Evolutionary conservation across 2,888 invertebrate genomes (phyloP).

Genomic region (Pollenia griseotomentosa): DNA sequence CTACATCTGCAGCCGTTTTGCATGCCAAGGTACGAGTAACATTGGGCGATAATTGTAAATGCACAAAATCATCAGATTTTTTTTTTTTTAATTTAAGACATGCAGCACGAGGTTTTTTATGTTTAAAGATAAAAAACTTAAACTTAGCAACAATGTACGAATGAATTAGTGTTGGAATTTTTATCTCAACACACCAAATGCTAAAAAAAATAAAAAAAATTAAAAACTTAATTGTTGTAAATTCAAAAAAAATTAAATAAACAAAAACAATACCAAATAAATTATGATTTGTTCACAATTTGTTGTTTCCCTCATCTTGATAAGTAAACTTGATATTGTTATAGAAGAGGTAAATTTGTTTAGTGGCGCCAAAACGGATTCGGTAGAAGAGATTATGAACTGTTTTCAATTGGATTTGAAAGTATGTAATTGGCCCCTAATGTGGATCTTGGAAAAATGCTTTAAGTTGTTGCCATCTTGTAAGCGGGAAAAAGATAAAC

Average conservation of each 20-base stretch:
- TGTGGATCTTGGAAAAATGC: too few species aligned
- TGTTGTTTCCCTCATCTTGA: neutral
- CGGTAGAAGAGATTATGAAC: too few species aligned
- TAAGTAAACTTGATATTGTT: neutral
- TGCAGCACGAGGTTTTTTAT: constrained; percentile 41
- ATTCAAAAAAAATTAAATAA: neutral
- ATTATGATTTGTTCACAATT: neutral
- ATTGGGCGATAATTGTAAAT: constrained; percentile 56
- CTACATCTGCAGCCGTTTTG: constrained; percentile 12
- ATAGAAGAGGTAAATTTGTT: neutral
- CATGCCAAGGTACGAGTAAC: constrained; percentile 18
- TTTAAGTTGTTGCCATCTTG: too few species aligned
- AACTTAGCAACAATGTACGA: neutral
- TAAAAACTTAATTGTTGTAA: constrained; percentile 16
- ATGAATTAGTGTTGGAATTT: neutral
- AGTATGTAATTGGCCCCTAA: too few species aligned
- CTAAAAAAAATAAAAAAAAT: neutral
- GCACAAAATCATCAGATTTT: constrained; percentile 44
- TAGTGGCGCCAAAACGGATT: neutral
- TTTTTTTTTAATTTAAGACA: constrained; percentile 9
- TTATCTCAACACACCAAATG: constrained; percentile 7
- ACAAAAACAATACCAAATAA: neutral
- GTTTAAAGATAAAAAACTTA: constrained; percentile 30
- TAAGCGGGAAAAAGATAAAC: too few species aligned
- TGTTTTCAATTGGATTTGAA: too few species aligned